A percentile compares a stretch with the other conserved stretches of the same genome.
Evolutionary conservation across 2,888 invertebrate species (phyloP).

Genomic region (Drosophila rubida): DNA sequence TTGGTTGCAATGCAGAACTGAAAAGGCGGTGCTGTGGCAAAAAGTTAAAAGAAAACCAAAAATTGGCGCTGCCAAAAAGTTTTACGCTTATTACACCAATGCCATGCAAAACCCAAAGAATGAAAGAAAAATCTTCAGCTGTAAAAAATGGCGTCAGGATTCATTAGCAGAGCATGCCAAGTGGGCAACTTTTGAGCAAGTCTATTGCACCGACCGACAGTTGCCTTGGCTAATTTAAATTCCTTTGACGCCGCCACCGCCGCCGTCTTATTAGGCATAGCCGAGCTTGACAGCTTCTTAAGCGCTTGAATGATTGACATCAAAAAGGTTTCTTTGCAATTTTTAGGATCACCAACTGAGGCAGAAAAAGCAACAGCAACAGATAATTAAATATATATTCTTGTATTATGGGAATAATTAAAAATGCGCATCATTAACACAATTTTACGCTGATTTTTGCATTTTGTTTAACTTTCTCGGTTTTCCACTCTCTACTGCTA

Average conservation of each 20-base stretch:
- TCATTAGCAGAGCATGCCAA: constrained; percentile 69
- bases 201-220: constrained; percentile 57
- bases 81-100: constrained; percentile 75
- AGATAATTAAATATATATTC: constrained; percentile 57
- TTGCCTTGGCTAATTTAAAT: constrained; percentile 75
- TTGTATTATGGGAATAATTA: constrained; percentile 58
- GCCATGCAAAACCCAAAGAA: constrained; percentile 42
- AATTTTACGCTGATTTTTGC: constrained; percentile 49
- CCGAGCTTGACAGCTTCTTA: constrained; percentile 76
- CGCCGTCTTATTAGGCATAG: constrained; percentile 70
- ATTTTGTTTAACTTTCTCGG: constrained; percentile 33
- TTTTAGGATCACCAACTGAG: constrained; percentile 33
- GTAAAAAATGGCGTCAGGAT: constrained; percentile 71
- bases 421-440: constrained; percentile 66
- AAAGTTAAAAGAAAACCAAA: constrained; percentile 57
- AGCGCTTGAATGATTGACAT: constrained; percentile 80
- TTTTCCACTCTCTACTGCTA: not conserved
- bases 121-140: constrained; percentile 39
- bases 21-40: constrained; percentile 34
- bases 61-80: constrained; percentile 69
- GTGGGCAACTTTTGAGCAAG: constrained; percentile 62
- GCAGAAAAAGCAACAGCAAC: constrained; percentile 28
- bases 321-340: constrained; percentile 69
- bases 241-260: constrained; percentile 65
- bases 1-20: constrained; percentile 72